Percentiles rank a stretch among this genome's conserved stretches.
phyloP scores from a whole-genome alignment of 2,113 vertebrate species.

The Hepsetus odoe region DNA sequence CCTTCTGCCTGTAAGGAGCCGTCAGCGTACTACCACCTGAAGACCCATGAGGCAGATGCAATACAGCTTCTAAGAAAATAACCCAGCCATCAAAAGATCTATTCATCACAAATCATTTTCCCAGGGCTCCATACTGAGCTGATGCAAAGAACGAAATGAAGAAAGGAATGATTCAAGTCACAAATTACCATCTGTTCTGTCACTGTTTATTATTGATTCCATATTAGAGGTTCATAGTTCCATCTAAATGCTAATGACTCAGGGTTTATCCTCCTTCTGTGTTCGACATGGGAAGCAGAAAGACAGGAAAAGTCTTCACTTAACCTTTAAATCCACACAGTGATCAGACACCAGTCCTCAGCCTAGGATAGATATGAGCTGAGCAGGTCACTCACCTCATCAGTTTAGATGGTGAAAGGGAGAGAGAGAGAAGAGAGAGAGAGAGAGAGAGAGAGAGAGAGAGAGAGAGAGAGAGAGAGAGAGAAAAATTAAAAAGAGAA shows the following conservation, averaged over 20 bases:
- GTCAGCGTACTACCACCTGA: constrained; percentile 7
- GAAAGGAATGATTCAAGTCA: constrained; percentile 11
- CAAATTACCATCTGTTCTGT: not conserved
- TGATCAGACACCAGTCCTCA: constrained; percentile 44
- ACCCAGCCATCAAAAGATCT: too few species aligned
- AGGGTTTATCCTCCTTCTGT: not conserved
- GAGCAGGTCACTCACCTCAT: constrained; percentile 35
- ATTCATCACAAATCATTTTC: constrained; percentile 2
- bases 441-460: not conserved
- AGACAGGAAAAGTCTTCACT: constrained; percentile 25
- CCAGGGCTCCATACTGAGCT: too few species aligned
- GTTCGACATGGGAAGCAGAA: not conserved
- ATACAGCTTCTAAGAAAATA: too few species aligned
- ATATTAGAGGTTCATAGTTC: not conserved
- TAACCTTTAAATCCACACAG: constrained; percentile 40
- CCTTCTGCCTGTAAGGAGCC: not conserved
- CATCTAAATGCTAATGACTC: constrained; percentile 50
- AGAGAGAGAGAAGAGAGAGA: not conserved
- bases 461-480: not conserved
- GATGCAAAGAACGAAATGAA: too few species aligned
- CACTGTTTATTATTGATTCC: not conserved
- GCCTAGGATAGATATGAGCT: constrained; percentile 42
- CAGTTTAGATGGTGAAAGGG: constrained; percentile 27
- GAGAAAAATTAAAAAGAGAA: too few species aligned
- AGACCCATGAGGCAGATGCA: constrained; percentile 3